Evolutionary conservation across 2,797 vertebrate genomes (phyloP), one percentile per base, ranked within the genome.

Genomic region (Aselliscus stoliczkanus): DNA sequence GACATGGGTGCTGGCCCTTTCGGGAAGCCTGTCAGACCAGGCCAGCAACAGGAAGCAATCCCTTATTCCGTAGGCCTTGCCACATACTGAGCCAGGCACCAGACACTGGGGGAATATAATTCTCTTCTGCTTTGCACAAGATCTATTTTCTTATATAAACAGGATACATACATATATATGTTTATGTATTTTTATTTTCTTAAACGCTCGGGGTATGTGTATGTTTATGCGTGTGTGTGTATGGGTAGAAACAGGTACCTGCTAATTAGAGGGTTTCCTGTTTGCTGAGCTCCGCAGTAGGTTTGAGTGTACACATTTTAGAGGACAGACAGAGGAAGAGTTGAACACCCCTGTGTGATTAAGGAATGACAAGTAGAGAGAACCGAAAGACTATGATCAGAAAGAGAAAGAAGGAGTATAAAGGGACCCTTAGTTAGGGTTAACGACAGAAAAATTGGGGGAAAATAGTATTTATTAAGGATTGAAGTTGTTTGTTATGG

Each of bases 191-290:
- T 77, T n/a, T 31, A 75, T 54, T 44, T n/a, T 86, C 7, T 37
- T 76, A 70, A 90, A 72, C 31, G 72, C 1, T 37, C 0, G 9
- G 75, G 4, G 1, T 56, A 13, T 39, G 31, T 23, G 2, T 2
- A 14, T 29, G 23, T 12, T 3, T 13, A 10, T 13, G 0, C 54
- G 1, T 67, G 3, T 62, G 1, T 52, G 1, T 25, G 4, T 34
- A 11, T n/a, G 17, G 8, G 2, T 64, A 58, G 29, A 54, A 77
- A 72, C 4, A 70, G 1, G n/a, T 2, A 42, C 11, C 6, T 79
- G 4, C 1, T 81, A 29, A 42, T 39, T 52, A 58, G 20, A 75
- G 11, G 13, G 9, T n/a, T 64, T 3, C 52, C 58, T 89, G 2
- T 64, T 79, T 80, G 21, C 34, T 60, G 34, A 77, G 7, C 7